A percentile compares a stretch with the other conserved stretches of the same genome.
These are phyloP conservation scores for Vidua macroura DNA, from an alignment of 2,113 vertebrate genomes.

Conservation along the genomic window DNA sequence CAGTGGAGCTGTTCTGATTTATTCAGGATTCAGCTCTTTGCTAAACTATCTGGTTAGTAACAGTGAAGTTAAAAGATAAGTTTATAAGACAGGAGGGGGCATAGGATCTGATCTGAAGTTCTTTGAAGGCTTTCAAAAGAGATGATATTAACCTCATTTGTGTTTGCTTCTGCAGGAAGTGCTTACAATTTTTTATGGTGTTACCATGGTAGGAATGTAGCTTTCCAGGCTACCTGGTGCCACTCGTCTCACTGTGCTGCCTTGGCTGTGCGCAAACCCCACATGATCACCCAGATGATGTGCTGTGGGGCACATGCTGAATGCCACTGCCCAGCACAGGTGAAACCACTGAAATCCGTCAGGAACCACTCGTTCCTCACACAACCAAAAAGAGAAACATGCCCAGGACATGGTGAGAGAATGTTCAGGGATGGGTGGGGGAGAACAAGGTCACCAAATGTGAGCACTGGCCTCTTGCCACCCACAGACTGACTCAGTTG, in stretches of 20 bases:
- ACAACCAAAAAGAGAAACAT: neutral
- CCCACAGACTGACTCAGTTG: neutral
- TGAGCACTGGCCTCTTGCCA: accelerated
- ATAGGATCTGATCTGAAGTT: neutral
- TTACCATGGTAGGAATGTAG: neutral
- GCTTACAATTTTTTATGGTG: neutral
- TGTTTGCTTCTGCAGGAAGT: neutral
- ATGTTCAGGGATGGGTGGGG: accelerated
- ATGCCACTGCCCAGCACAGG: neutral
- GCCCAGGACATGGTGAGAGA: accelerated
- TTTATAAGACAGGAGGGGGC: neutral
- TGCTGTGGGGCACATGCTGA: accelerated
- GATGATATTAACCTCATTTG: neutral
- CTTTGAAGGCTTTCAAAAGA: neutral
- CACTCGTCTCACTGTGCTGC: neutral
- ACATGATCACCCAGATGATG: accelerated
- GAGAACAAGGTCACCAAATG: neutral
- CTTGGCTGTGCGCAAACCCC: neutral
- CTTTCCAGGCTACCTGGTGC: accelerated
- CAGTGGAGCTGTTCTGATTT: neutral
- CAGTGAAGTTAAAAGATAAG: neutral
- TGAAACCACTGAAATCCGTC: accelerated
- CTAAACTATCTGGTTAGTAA: neutral
- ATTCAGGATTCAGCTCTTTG: neutral
- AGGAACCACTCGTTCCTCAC: neutral